phyloP scores from a whole-genome alignment of 2,888 invertebrate species.

The Eupsilia transversa region DNA sequence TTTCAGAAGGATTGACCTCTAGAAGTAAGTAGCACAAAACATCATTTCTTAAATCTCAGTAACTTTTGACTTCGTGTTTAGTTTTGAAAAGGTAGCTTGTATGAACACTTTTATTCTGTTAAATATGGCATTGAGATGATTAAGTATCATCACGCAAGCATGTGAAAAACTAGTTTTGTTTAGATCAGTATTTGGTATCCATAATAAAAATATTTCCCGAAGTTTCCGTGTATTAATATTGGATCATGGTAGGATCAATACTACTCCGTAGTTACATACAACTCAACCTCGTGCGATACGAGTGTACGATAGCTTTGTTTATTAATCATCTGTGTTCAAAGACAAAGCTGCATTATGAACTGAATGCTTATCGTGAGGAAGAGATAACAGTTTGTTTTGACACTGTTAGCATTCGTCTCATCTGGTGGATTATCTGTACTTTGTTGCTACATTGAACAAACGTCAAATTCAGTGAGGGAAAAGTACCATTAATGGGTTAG shows the following conservation, averaged over 20 bases:
- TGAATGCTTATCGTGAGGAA: background rate
- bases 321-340: constrained; percentile 25
- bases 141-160: background rate
- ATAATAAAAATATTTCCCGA: background rate
- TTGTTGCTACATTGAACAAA: background rate
- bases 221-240: background rate
- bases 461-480: background rate
- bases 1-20: constrained; percentile 85
- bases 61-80: background rate
- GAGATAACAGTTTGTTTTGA: constrained; percentile 31
- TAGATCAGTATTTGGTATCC: background rate
- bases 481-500: background rate
- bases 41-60: background rate
- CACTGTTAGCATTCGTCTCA: background rate
- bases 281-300: constrained; percentile 32
- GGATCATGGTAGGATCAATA: constrained; percentile 19
- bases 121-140: background rate
- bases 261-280: background rate
- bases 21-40: constrained; percentile 79
- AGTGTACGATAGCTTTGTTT: constrained; percentile 18
- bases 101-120: constrained; percentile 15
- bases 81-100: background rate
- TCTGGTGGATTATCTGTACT: background rate
- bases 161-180: background rate
- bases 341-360: constrained; percentile 22